These are phyloP conservation scores for Parambassis ranga DNA, from an alignment of 2,797 vertebrate species.

Conservation along the genomic window DNA sequence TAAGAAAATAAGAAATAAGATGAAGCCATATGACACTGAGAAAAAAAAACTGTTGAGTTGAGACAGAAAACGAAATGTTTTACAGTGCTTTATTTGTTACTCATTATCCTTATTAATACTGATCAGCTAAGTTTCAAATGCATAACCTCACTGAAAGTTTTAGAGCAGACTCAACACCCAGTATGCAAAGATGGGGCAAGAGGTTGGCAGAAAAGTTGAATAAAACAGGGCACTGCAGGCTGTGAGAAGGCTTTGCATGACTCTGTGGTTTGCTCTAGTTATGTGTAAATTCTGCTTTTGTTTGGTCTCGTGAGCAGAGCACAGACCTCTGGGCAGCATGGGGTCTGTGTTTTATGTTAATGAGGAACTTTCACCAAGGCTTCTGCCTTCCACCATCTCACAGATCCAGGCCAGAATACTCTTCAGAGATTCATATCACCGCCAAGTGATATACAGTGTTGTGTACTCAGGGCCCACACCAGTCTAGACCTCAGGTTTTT, in stretches of 20 bases:
- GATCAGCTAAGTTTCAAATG: slow-evolving; percentile 54
- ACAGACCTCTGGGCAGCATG: slow-evolving; percentile 39
- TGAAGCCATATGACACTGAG: slow-evolving; percentile 33
- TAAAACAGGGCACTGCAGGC: slow-evolving; percentile 47
- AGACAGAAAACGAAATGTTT: slow-evolving; percentile 35
- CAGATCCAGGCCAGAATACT: slow-evolving; percentile 40
- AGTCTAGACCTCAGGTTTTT: slow-evolving; percentile 32
- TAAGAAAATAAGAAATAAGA: slow-evolving; percentile 33
- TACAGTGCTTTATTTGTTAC: slow-evolving; percentile 4
- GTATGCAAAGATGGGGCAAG: slow-evolving; percentile 48
- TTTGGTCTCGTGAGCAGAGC: slow-evolving; percentile 52
- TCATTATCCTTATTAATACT: slow-evolving; percentile 64
- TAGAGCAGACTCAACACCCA: slow-evolving; percentile 21
- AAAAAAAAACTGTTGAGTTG: slow-evolving; percentile 20
- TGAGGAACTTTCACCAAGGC: slow-evolving; percentile 50
- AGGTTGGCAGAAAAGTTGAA: slow-evolving; percentile 32
- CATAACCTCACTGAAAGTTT: slow-evolving; percentile 35
- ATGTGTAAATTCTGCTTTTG: slow-evolving; percentile 49
- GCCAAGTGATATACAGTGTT: slow-evolving; percentile 24
- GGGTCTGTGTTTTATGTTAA: slow-evolving; percentile 54
- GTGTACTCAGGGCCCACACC: slow-evolving; percentile 23
- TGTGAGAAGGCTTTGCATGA: slow-evolving; percentile 33
- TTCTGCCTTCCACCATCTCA: slow-evolving; percentile 41
- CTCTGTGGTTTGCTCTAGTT: slow-evolving; percentile 34
- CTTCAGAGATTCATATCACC: slow-evolving; percentile 23